A percentile compares a stretch with the other conserved stretches of the same genome.
Evolutionary conservation across 1,140 invertebrate genomes (phyloP).

Genomic region (Caenorhabditis latens): DNA sequence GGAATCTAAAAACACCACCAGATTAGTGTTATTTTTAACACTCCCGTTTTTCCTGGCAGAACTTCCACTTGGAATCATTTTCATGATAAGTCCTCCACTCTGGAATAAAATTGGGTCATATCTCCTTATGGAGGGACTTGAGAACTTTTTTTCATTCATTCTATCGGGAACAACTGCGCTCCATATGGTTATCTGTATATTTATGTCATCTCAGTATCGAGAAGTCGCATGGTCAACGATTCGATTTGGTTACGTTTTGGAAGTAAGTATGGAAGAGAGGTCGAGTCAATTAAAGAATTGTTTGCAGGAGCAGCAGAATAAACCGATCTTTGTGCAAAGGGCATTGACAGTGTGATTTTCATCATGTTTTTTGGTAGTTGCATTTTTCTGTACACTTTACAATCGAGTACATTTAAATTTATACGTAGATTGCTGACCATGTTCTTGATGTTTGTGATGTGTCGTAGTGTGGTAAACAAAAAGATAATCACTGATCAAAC

Average conservation of each 20-base stretch:
- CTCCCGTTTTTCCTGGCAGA: not conserved
- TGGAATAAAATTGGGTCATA: not conserved
- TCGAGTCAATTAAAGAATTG: too few species aligned
- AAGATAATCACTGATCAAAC: too few species aligned
- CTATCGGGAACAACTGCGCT: not conserved
- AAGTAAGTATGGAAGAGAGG: too few species aligned
- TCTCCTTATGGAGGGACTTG: not conserved
- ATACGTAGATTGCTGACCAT: too few species aligned
- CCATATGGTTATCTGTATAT: not conserved
- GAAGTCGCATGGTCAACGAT: not conserved
- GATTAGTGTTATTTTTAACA: not conserved
- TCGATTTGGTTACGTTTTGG: not conserved
- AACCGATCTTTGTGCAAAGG: too few species aligned
- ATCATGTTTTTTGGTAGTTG: too few species aligned
- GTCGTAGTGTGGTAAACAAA: too few species aligned
- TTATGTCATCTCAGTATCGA: not conserved
- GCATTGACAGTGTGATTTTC: too few species aligned
- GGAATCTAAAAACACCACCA: not conserved
- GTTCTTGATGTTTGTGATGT: too few species aligned
- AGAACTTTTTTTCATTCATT: not conserved
- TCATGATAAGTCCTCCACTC: not conserved
- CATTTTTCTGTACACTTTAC: too few species aligned
- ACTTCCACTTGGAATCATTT: not conserved
- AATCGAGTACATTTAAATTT: too few species aligned
- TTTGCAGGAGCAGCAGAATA: too few species aligned